These are phyloP conservation scores for Hypselothyrea guttata DNA, from an alignment of 2,888 invertebrate species.

Conservation along the genomic window DNA sequence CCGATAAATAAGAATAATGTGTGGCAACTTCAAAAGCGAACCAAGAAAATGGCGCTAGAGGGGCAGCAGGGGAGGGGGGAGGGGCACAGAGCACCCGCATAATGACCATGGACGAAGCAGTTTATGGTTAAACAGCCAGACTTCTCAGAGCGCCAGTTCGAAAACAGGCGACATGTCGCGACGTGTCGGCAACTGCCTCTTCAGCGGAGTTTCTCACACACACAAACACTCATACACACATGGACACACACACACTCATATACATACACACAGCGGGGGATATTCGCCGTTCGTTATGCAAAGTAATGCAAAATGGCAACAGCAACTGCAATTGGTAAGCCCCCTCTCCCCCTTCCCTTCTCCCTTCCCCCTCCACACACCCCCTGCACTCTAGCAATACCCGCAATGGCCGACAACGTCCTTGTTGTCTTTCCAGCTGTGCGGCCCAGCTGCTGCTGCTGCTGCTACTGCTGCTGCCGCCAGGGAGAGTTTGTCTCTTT, in stretches of 20 bases:
- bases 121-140: slow-evolving; percentile 67
- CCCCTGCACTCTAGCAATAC: background rate
- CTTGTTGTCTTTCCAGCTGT: slow-evolving; percentile 64
- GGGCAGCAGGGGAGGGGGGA: background rate
- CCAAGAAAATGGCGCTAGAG: background rate
- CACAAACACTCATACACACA: slow-evolving; percentile 48
- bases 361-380: background rate
- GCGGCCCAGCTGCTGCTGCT: slow-evolving; percentile 32
- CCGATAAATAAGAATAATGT: slow-evolving; percentile 72
- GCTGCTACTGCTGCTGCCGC: no score
- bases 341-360: background rate
- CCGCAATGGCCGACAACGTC: slow-evolving; percentile 28
- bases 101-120: slow-evolving; percentile 69
- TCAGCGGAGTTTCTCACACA: slow-evolving; percentile 12
- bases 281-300: slow-evolving; percentile 62
- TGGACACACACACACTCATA: slow-evolving; percentile 41
- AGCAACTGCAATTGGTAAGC: slow-evolving; percentile 64
- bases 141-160: slow-evolving; percentile 38
- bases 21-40: slow-evolving; percentile 31
- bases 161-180: slow-evolving; percentile 42
- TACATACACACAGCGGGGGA: slow-evolving; percentile 64
- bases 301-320: slow-evolving; percentile 74
- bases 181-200: slow-evolving; percentile 41
- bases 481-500: slow-evolving; percentile 14
- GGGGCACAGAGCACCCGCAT: slow-evolving; percentile 34